These are phyloP conservation scores for Lipotes vexillifer DNA, from an alignment of 2,113 vertebrate genomes.

Conservation along the genomic window DNA sequence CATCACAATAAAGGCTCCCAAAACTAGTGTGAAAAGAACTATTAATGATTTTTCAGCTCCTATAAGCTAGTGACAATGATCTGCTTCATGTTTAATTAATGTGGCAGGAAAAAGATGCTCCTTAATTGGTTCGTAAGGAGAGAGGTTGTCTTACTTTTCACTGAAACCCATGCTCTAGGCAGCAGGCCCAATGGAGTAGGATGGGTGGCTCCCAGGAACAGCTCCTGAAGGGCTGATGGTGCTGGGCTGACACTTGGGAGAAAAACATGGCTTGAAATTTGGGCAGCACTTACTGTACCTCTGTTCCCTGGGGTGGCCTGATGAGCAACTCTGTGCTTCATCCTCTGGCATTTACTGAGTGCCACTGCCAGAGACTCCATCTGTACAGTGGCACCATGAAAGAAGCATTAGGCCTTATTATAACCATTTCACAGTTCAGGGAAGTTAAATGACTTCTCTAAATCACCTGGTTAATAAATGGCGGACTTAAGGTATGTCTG, in stretches of 20 bases:
- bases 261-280: not conserved
- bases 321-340: not conserved
- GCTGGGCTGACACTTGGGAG: not conserved
- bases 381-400: not conserved
- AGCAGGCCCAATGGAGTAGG: not conserved
- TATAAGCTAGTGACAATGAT: slow-evolving; percentile 48
- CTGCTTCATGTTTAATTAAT: slow-evolving; percentile 61
- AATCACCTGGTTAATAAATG: not conserved
- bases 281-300: no score
- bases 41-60: slow-evolving; percentile 51
- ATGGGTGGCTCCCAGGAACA: not conserved
- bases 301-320: not conserved
- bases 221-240: not conserved
- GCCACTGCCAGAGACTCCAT: not conserved
- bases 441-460: not conserved
- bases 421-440: not conserved
- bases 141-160: not conserved
- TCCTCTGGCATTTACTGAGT: not conserved
- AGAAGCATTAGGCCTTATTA: not conserved
- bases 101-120: slow-evolving; percentile 18
- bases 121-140: slow-evolving; percentile 20
- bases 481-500: not conserved
- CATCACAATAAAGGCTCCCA: slow-evolving; percentile 30
- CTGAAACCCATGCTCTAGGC: not conserved
- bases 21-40: slow-evolving; percentile 38